Evolutionary conservation across 2,113 vertebrate species (phyloP).

Genomic region (Nanorana parkeri): DNA sequence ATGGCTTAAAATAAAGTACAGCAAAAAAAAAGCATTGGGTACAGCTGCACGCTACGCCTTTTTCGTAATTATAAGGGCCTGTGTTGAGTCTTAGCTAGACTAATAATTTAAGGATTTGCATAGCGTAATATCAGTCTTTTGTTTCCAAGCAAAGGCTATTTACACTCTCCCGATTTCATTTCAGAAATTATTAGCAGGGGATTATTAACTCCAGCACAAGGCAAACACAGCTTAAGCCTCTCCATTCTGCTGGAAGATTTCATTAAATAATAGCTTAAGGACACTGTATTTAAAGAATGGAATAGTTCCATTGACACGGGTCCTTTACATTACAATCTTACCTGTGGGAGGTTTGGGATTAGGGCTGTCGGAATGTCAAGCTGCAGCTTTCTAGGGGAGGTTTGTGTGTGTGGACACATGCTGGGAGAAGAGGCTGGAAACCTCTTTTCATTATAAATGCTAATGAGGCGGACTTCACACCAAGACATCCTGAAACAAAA

Average conservation of each 20-base stretch:
- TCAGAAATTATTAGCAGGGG: conserved; percentile 57
- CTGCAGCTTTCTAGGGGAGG: conserved; percentile 28
- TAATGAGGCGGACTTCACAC: conserved; percentile 48
- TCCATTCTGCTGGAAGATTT: conserved; percentile 46
- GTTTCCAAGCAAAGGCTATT: conserved; percentile 55
- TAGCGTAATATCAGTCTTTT: conserved; percentile 30
- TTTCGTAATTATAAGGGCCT: background rate
- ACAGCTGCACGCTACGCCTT: background rate
- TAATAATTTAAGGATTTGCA: conserved; percentile 53
- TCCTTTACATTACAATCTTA: conserved; percentile 49
- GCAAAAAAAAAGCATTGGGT: too few species aligned
- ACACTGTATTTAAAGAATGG: conserved; percentile 25
- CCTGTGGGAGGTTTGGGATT: conserved; percentile 34
- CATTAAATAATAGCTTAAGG: conserved; percentile 57
- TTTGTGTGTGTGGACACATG: conserved; percentile 36
- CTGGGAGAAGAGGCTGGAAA: conserved; percentile 43
- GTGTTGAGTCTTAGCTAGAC: conserved; percentile 14
- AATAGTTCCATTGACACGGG: conserved; percentile 10
- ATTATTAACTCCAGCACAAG: conserved; percentile 55
- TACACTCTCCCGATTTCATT: conserved; percentile 54
- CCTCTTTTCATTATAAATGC: conserved; percentile 12
- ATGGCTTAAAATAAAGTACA: background rate
- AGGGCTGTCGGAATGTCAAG: conserved; percentile 48
- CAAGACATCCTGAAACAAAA: conserved; percentile 20
- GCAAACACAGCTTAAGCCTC: conserved; percentile 43